Evolutionary conservation across 2,113 vertebrate species (phyloP).

Genomic region (Cairina moschata): DNA sequence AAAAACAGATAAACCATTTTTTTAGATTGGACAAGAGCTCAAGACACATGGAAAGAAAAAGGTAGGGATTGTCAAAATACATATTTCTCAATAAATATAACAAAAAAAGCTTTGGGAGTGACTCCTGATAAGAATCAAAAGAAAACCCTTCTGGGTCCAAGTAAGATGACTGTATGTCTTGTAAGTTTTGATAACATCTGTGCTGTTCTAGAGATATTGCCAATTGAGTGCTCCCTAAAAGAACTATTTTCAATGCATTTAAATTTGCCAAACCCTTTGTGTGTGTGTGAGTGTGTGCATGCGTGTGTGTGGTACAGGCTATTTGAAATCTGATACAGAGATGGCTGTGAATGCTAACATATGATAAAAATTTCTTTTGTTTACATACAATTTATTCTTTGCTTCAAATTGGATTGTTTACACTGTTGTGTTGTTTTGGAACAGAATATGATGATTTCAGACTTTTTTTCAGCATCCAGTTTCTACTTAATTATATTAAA

Average conservation of each 20-base stretch:
- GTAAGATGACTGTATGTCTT: background rate
- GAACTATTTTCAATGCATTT: background rate
- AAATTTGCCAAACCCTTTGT: background rate
- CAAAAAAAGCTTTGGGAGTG: background rate
- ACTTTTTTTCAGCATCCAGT: background rate
- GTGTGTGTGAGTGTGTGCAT: too few species aligned
- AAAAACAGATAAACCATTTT: background rate
- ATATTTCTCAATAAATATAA: background rate
- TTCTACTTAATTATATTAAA: background rate
- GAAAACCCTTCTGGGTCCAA: background rate
- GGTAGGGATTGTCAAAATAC: background rate
- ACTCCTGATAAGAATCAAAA: background rate
- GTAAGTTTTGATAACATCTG: background rate
- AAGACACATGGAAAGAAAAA: background rate
- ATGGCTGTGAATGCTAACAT: background rate
- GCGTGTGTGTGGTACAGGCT: background rate
- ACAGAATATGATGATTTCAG: background rate
- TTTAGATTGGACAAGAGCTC: background rate
- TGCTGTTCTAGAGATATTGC: background rate
- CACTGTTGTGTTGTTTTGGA: background rate
- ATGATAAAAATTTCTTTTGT: background rate
- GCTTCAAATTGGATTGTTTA: background rate
- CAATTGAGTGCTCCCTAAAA: background rate
- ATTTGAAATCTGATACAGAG: background rate
- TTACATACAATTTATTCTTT: background rate